Percentiles rank a stretch among this genome's conserved stretches.
Evolutionary conservation across 2,888 invertebrate species (phyloP).

Genomic region (Idaea biselata): DNA sequence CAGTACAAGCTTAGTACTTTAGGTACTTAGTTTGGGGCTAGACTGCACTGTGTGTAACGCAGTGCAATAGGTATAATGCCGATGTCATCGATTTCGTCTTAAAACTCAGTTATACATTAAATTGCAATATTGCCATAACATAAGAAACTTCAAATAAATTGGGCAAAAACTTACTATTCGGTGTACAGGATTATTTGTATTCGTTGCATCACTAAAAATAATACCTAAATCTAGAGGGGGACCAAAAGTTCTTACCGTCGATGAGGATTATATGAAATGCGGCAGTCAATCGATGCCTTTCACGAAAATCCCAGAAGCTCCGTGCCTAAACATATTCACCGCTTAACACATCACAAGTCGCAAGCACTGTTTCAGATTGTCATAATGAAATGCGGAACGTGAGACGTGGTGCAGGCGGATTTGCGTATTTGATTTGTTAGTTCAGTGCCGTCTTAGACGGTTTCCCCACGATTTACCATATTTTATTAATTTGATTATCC

Average conservation of each 20-base stretch:
- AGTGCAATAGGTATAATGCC: no score
- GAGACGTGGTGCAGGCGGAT: slow-evolving; percentile 32
- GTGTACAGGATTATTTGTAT: no score
- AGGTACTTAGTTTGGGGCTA: no score
- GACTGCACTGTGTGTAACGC: no score
- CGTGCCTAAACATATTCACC: slow-evolving; percentile 52
- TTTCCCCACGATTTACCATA: neutral
- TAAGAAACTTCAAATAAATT: no score
- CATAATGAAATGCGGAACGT: slow-evolving; percentile 42
- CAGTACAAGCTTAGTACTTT: no score
- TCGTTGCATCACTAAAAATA: no score
- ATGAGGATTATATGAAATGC: neutral
- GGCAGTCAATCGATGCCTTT: slow-evolving; percentile 11
- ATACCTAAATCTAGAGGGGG: no score
- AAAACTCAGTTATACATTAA: no score
- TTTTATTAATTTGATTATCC: neutral
- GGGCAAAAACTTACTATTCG: no score
- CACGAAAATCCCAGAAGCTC: slow-evolving; percentile 26
- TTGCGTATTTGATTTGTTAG: slow-evolving; percentile 29
- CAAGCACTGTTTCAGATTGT: slow-evolving; percentile 35
- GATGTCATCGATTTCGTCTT: no score
- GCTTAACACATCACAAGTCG: slow-evolving; percentile 38
- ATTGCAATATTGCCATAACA: no score
- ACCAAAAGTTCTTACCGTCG: neutral
- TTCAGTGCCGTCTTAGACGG: slow-evolving; percentile 11